These are phyloP conservation scores for Neelides folsomi DNA, from an alignment of 2,888 invertebrate species.

Conservation along the genomic window DNA sequence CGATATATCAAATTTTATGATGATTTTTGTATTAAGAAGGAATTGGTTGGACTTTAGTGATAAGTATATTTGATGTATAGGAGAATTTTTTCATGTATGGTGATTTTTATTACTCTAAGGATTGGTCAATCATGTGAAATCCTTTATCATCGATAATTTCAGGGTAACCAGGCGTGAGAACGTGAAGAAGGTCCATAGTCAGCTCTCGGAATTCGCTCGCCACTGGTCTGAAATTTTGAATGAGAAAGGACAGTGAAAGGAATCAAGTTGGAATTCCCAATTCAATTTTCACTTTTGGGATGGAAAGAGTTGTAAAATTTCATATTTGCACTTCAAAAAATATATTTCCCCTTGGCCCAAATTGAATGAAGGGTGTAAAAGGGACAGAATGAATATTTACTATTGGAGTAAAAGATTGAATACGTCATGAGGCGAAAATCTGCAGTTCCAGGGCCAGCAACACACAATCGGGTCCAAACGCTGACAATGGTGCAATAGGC, in stretches of 20 bases:
- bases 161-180: slow-evolving; percentile 20
- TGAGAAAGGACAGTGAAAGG: background rate
- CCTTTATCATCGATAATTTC: slow-evolving; percentile 22
- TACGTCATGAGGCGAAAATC: background rate
- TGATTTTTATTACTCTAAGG: slow-evolving; percentile 17
- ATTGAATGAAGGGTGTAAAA: no score
- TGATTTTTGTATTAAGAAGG: no score
- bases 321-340: no score
- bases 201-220: slow-evolving; percentile 16
- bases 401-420: no score
- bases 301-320: no score
- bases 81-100: background rate
- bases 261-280: background rate
- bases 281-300: background rate
- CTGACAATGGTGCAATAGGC: slow-evolving; percentile 18
- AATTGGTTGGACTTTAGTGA: no score
- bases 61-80: no score
- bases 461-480: slow-evolving; percentile 22
- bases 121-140: slow-evolving; percentile 22
- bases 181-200: slow-evolving; percentile 14
- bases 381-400: no score
- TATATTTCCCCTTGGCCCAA: no score
- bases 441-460: slow-evolving; percentile 6
- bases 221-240: slow-evolving; percentile 13
- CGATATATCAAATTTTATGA: no score